A percentile compares a stretch with the other conserved stretches of the same genome.
phyloP scores from a whole-genome alignment of 2,797 vertebrate genomes.

The Periophthalmus magnuspinnatus region DNA sequence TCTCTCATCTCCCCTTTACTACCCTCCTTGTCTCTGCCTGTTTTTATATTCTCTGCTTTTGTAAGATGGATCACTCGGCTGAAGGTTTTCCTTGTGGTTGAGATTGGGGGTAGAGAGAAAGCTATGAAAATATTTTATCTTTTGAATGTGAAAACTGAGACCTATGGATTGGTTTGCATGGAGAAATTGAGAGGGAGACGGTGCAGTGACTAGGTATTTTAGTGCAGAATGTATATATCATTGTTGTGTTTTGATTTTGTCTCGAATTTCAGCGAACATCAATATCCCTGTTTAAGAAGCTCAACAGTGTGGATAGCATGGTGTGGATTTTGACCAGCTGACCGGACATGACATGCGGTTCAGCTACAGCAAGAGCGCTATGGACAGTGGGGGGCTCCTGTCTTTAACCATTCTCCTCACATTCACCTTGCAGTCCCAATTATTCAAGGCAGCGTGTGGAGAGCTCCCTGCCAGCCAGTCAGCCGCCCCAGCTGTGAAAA shows the following conservation, averaged over 20 bases:
- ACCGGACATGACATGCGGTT: constrained; percentile 29
- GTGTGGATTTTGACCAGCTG: constrained; percentile 56
- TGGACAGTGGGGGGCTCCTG: constrained; percentile 30
- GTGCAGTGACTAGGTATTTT: constrained; percentile 29
- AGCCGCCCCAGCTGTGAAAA: constrained; percentile 70
- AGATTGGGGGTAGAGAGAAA: constrained; percentile 11
- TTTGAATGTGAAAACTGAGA: too few relatives aligned
- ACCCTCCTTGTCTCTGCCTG: constrained; percentile 23
- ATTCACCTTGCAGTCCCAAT: constrained; percentile 78
- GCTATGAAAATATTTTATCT: constrained; percentile 7
- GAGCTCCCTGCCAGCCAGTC: constrained; percentile 55
- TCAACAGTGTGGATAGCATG: constrained; percentile 25
- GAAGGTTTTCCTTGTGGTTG: background rate
- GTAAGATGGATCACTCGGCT: constrained; percentile 47
- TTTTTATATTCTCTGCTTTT: constrained; percentile 33
- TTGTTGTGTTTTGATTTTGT: background rate
- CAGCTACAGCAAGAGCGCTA: background rate
- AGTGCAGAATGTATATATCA: constrained; percentile 10
- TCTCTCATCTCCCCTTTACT: constrained; percentile 32
- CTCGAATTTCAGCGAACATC: constrained; percentile 22
- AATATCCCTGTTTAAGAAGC: constrained; percentile 14
- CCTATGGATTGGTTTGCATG: constrained; percentile 9
- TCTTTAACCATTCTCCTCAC: constrained; percentile 74
- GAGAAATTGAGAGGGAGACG: constrained; percentile 47
- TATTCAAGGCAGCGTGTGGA: constrained; percentile 67